A percentile compares a stretch with the other conserved stretches of the same genome.
phyloP scores from a whole-genome alignment of 2,797 vertebrate species.

The Syncerus caffer region DNA sequence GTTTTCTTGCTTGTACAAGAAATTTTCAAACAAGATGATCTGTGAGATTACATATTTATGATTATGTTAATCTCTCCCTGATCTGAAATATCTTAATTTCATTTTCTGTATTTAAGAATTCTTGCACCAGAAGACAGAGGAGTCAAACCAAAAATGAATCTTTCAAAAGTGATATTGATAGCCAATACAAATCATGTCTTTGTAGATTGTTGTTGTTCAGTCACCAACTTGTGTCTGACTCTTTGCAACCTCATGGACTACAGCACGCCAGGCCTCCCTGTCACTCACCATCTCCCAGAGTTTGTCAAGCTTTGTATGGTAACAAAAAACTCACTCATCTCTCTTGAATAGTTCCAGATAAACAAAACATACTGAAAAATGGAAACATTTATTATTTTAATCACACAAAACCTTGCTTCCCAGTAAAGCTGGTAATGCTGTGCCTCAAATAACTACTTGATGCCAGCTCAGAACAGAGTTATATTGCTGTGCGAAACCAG shows the following conservation, averaged over 20 bases:
- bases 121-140: background rate
- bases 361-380: background rate
- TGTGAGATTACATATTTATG: background rate
- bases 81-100: background rate
- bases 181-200: background rate
- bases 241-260: background rate
- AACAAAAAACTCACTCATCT: background rate
- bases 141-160: background rate
- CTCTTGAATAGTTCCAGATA: background rate
- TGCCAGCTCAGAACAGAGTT: background rate
- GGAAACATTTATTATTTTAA: background rate
- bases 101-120: background rate
- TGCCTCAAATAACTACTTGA: background rate
- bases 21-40: background rate
- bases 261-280: background rate
- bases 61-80: background rate
- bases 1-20: background rate
- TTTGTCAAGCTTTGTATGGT: background rate
- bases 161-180: background rate
- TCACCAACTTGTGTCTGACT: background rate
- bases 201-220: background rate
- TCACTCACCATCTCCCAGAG: background rate
- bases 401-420: background rate
- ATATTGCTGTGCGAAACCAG: background rate
- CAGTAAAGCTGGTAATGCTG: background rate